A percentile compares a stretch with the other conserved stretches of the same genome.
phyloP scores from a whole-genome alignment of 2,888 invertebrate species.

The Strigamia transsilvanica region DNA sequence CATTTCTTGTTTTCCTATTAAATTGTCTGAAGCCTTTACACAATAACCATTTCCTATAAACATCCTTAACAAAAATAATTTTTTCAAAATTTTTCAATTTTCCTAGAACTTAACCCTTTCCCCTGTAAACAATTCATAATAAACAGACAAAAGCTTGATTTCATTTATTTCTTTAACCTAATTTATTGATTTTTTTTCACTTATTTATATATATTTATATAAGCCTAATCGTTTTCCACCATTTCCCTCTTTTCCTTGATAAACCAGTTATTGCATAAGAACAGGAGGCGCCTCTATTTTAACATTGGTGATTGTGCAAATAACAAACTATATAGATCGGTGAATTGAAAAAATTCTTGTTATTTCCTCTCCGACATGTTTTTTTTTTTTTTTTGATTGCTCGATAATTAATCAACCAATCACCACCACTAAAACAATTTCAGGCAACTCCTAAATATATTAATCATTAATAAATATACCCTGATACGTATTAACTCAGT shows the following conservation, averaged over 20 bases:
- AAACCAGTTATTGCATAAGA: constrained; percentile 34
- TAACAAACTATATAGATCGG: not conserved
- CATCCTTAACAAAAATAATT: constrained; percentile 37
- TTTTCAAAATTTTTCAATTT: constrained; percentile 10
- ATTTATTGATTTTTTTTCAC: not conserved
- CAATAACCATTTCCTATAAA: constrained; percentile 24
- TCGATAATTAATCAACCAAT: not conserved
- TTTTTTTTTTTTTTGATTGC: not conserved
- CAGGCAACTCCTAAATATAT: constrained; percentile 4
- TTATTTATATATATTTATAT: not conserved
- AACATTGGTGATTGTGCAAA: constrained; percentile 35
- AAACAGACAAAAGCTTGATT: constrained; percentile 5
- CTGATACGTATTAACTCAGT: constrained; percentile 42
- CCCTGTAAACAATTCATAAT: constrained; percentile 4
- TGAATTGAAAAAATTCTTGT: constrained; percentile 11
- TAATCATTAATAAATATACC: constrained; percentile 25
- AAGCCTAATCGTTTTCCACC: not conserved
- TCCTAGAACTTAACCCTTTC: not conserved
- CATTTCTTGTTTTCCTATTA: constrained; percentile 15
- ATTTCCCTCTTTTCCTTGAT: not conserved
- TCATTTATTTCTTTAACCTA: not conserved
- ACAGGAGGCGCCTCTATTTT: constrained; percentile 41
- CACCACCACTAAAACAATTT: constrained; percentile 23
- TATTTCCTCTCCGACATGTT: not conserved
- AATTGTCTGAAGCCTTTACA: not conserved